Conservation (phyloP, 1,140 invertebrate genomes). For the Lutraria rhynchaena region DNA sequence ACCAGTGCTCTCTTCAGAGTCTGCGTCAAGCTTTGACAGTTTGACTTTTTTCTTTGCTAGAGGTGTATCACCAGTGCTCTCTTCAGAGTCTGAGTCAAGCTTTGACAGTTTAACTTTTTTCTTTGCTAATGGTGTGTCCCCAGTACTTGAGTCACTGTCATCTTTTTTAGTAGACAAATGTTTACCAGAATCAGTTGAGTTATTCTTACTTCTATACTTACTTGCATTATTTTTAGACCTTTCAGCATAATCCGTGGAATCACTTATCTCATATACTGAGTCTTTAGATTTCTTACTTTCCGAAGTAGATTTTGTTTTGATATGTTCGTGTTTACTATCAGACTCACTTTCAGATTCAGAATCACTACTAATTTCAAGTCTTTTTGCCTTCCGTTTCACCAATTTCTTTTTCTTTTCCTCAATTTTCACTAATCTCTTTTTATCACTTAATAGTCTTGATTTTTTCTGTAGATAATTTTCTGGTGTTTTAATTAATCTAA, state of each 20-base stretch:
- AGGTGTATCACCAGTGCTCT: constrained; percentile 16
- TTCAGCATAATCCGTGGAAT: too few relatives aligned
- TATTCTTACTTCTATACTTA: too few relatives aligned
- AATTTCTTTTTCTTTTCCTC: constrained; percentile 15
- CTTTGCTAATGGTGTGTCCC: constrained; percentile 20
- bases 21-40: too few relatives aligned
- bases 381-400: constrained; percentile 21
- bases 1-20: constrained; percentile 2
- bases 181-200: too few relatives aligned
- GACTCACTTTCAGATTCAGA: constrained; percentile 2
- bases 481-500: constrained; percentile 2
- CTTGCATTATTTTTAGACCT: too few relatives aligned
- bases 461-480: not conserved
- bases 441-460: not conserved
- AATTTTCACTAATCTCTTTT: not conserved
- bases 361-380: not conserved
- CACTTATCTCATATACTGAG: too few relatives aligned
- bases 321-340: too few relatives aligned
- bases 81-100: not conserved
- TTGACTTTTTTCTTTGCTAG: not conserved
- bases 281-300: too few relatives aligned
- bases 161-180: not conserved
- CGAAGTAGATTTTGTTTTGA: too few relatives aligned
- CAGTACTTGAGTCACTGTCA: constrained; percentile 3
- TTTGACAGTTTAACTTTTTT: not conserved